phyloP scores from a whole-genome alignment of 2,888 invertebrate genomes.

The Campoletis raptor region DNA sequence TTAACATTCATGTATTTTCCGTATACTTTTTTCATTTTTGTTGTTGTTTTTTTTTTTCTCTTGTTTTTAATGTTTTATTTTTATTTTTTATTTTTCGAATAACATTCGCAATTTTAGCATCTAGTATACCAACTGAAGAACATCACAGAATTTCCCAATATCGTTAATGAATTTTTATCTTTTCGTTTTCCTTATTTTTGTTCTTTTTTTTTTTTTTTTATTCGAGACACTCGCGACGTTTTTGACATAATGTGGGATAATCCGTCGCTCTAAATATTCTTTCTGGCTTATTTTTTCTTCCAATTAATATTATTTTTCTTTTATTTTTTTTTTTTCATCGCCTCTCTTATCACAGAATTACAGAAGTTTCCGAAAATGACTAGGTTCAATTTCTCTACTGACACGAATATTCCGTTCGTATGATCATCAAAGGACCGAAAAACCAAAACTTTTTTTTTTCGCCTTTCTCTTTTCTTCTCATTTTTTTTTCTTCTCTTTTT shows the following conservation, averaged over 20 bases:
- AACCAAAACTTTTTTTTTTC: slow-evolving; percentile 37
- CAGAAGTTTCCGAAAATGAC: slow-evolving; percentile 83
- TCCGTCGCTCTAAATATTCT: slow-evolving; percentile 49
- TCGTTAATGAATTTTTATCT: slow-evolving; percentile 79
- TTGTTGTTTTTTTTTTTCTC: slow-evolving; percentile 61
- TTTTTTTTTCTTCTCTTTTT: neutral
- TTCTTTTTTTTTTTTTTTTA: slow-evolving; percentile 65
- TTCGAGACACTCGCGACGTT: slow-evolving; percentile 69
- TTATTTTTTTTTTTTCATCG: slow-evolving; percentile 57
- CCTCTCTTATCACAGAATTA: slow-evolving; percentile 83
- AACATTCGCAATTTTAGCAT: slow-evolving; percentile 77
- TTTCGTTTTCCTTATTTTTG: slow-evolving; percentile 65
- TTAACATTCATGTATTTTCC: slow-evolving; percentile 82
- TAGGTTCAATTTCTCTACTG: slow-evolving; percentile 82
- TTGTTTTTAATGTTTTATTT: slow-evolving; percentile 15
- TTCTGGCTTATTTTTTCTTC: slow-evolving; percentile 48
- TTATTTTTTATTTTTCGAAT: slow-evolving; percentile 70
- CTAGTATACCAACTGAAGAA: slow-evolving; percentile 83
- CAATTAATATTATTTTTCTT: neutral
- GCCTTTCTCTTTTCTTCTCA: neutral
- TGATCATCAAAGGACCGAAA: slow-evolving; percentile 52
- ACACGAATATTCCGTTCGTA: slow-evolving; percentile 53
- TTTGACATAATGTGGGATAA: slow-evolving; percentile 79
- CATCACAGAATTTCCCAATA: slow-evolving; percentile 85
- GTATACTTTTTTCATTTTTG: slow-evolving; percentile 78